Conservation (phyloP, 2,797 vertebrate species). For the Pangasius larnaudii region DNA sequence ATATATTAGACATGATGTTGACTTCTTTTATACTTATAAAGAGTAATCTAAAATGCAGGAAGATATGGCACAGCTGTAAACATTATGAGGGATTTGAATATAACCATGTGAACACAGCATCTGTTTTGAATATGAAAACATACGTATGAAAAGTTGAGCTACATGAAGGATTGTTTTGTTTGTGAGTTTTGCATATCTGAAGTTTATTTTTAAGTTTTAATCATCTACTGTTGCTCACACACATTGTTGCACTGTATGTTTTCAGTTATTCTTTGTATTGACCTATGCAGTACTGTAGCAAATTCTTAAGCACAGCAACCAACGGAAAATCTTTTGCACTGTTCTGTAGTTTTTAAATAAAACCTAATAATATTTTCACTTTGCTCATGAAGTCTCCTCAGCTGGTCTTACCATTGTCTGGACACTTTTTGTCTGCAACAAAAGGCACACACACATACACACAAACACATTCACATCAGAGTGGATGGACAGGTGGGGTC, state of each 20-base stretch:
- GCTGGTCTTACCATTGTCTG: background rate
- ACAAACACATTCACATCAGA: slow-evolving; percentile 16
- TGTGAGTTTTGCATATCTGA: background rate
- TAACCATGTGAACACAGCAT: background rate
- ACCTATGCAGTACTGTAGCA: background rate
- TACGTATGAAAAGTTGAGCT: background rate
- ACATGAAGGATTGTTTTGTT: background rate
- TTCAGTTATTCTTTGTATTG: background rate
- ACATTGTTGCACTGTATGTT: background rate
- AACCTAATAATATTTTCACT: background rate
- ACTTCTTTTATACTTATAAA: background rate
- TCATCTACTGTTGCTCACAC: background rate
- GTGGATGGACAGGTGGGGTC: slow-evolving; percentile 54
- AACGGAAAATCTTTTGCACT: background rate
- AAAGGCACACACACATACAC: background rate
- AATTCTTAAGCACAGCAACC: background rate
- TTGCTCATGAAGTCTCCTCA: background rate
- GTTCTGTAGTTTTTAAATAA: background rate
- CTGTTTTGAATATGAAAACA: background rate
- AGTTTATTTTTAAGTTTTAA: background rate
- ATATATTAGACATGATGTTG: background rate
- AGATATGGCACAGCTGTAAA: background rate
- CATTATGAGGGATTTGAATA: background rate
- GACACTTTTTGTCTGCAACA: background rate
- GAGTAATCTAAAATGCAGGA: background rate